These are phyloP conservation scores for Columba guinea DNA, from an alignment of 2,797 vertebrate species.

Conservation along the genomic window DNA sequence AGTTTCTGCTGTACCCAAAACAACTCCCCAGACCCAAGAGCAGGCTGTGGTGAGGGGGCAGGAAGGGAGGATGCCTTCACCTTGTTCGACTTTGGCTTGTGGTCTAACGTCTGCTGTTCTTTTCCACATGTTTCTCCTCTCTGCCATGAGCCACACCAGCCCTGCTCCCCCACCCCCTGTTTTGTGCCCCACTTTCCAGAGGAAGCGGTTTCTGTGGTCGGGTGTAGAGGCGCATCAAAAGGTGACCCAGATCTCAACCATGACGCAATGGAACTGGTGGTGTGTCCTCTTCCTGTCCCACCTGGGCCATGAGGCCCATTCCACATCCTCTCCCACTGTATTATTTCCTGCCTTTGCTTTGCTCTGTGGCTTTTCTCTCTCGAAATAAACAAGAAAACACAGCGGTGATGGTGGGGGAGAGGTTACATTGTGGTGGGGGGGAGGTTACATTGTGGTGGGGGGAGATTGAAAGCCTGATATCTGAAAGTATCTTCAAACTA, in stretches of 20 bases:
- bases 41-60: not conserved
- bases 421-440: fast-evolving
- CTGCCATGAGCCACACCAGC: not conserved
- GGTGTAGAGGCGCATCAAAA: slow-evolving; percentile 28
- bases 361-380: not conserved
- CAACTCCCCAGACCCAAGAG: not conserved
- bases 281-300: slow-evolving; percentile 20
- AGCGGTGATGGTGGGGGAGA: no score
- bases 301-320: slow-evolving; percentile 45
- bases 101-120: slow-evolving; percentile 43
- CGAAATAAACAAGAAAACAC: slow-evolving; percentile 49
- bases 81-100: not conserved
- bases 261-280: slow-evolving; percentile 70
- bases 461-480: not conserved
- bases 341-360: slow-evolving; percentile 57
- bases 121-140: not conserved
- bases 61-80: not conserved
- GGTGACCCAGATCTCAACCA: slow-evolving; percentile 53
- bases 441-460: not conserved
- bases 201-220: slow-evolving; percentile 75
- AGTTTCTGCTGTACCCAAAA: not conserved
- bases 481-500: not conserved
- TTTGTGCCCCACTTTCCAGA: slow-evolving; percentile 39
- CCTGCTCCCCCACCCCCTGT: not conserved
- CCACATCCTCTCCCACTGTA: slow-evolving; percentile 57